Base-by-base conservation (phyloP, 2,113 vertebrate species). In the Theristicus caerulescens region DNA sequence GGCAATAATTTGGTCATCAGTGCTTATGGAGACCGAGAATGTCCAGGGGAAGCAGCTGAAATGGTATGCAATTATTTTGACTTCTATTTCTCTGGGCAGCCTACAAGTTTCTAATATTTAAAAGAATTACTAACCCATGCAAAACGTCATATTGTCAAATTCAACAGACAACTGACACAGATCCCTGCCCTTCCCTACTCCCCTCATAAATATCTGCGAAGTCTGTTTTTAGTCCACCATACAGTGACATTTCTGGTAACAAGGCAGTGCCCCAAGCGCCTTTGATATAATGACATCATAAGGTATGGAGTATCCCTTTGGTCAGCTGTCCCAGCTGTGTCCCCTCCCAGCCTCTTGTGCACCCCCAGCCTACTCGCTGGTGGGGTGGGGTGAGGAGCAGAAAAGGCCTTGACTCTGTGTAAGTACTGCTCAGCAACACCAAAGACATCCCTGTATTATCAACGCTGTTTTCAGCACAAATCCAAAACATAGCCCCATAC, bases 321-420 rank as follows among this genome's bases (percentile, higher is more conserved):
- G 4, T 19, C 13, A 57, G 18, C 14, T 65, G 4, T 38, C 24
- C 24, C 6, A 0, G 4, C 25, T 70, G 14, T 22, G 19, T 32
- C 46, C 22, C 20, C 13, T 78, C 36, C 49, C 64, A 85, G 1
- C 11, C 1, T 6, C 57, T 19, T n/a, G 31, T 17, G 12, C 36
- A 8, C 5, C 4, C 26, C 17, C 47, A 38, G 42, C 2, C 34
- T 3, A 0, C 20, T 19, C 1, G 0, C 58, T 82, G 44, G 27
- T 2, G 1, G n/a, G 26, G 32, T 5, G 4, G 13, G 7, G 25
- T 21, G 12, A 47, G 27, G 1, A 54, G 27, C 34, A 76, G 38
- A n/a, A 70, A 44, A 85, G 24, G 6, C 7, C 15, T 49, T 26
- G 20, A 2, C 7, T 3, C 27, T 38, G 16, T n/a, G 40, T 0